Evolutionary conservation across 1,140 invertebrate genomes (phyloP), one percentile per base, ranked within the genome.

Genomic region (Nasonia giraulti): DNA sequence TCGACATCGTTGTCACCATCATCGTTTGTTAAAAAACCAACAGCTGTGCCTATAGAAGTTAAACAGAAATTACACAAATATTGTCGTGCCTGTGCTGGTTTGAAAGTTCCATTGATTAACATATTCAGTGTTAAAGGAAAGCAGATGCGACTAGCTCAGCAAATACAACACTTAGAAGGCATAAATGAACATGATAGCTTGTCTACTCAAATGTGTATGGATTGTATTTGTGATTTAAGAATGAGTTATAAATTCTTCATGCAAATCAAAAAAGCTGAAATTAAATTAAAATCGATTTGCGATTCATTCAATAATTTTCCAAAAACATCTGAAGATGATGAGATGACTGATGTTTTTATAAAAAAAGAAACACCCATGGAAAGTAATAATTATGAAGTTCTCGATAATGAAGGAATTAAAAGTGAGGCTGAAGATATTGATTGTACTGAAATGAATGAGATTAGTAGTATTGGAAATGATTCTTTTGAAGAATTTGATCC

Each of bases 231-330:
- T 62, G 92, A 93, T 86, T 86, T 93, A 11, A 92, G 91, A 87
- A 92, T 92, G 90, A 93, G 92, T 87, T 93, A 93, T 78, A 93
- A 92, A 85, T 93, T 93, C 89, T 93, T 93, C 37, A 91, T 93
- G 89, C 92, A 93, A 78, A 93, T 93, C 14, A 93, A 93, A 85
- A 93, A 93, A 81, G 92, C 92, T 10, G 90, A 93, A 78, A 86
- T 92, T 27, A 93, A 93, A 87, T 86, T 93, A 4, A 90, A 89
- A 74, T 91, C 90, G 10, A 91, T 93, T 80, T 86, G 89, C 31
- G 82, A 87, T 44, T 88, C 88, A 50, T 50, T 92, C 1, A 82
- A 76, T 27, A 87, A 90, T 33, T 77, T 80, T 8, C 17, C 76
- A n/a, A 83, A 69, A 71, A 14, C n/a, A 69, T 31, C 14, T 71